Conservation (phyloP, 2,888 invertebrate genomes). For the Ceriagrion tenellum region DNA sequence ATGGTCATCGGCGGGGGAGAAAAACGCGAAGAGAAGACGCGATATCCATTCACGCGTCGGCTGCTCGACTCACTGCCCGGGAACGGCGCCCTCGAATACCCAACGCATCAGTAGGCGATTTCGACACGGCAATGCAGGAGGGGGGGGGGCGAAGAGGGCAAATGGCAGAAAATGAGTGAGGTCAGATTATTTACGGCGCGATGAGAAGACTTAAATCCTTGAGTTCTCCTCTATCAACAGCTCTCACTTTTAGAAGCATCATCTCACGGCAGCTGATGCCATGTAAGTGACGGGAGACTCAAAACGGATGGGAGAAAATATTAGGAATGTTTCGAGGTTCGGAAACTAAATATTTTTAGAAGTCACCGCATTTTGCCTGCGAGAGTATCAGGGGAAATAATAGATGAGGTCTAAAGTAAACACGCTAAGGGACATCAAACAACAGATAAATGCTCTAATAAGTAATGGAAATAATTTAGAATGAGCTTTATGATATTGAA, state of each 20-base stretch:
- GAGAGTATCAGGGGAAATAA: too few species aligned
- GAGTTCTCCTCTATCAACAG: not conserved
- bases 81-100: not conserved
- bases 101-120: not conserved
- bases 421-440: too few species aligned
- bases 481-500: too few species aligned
- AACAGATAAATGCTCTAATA: too few species aligned
- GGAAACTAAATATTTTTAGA: too few species aligned
- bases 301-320: too few species aligned
- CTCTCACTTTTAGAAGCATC: not conserved
- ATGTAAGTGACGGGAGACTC: too few species aligned
- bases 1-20: not conserved
- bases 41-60: not conserved
- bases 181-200: conserved; percentile 7
- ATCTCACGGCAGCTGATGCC: not conserved
- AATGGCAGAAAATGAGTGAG: not conserved
- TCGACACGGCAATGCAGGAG: not conserved
- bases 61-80: not conserved
- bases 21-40: not conserved
- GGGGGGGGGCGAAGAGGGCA: not conserved
- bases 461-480: too few species aligned
- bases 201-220: not conserved
- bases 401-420: too few species aligned
- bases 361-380: too few species aligned
- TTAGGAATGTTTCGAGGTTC: too few species aligned